Conservation (phyloP, 2,888 invertebrate genomes). For the Perdita meconis region DNA sequence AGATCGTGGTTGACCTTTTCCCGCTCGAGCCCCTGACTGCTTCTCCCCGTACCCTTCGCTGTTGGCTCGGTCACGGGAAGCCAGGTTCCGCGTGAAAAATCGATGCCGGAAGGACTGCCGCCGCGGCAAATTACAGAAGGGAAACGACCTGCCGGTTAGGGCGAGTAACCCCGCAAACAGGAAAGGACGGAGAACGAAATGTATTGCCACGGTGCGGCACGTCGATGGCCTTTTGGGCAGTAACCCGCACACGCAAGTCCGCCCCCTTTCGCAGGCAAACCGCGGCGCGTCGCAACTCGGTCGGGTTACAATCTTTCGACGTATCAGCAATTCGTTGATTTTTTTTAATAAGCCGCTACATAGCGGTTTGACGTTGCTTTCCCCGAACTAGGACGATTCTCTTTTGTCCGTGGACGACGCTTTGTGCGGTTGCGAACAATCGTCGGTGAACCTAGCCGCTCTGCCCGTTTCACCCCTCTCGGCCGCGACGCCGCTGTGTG, state of each 20-base stretch:
- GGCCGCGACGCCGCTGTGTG: too few species aligned
- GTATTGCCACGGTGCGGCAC: background rate
- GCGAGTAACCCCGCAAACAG: slow-evolving; percentile 28
- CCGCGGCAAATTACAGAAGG: slow-evolving; percentile 55
- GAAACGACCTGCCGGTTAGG: slow-evolving; percentile 40
- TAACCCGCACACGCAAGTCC: background rate
- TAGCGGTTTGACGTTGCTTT: background rate
- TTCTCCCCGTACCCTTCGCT: slow-evolving; percentile 47
- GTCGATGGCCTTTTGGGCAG: slow-evolving; percentile 2
- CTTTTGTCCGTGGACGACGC: slow-evolving; percentile 35
- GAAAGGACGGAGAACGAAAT: background rate
- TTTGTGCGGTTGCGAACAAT: slow-evolving; percentile 61
- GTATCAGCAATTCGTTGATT: background rate
- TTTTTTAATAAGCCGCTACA: background rate
- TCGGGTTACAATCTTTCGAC: background rate
- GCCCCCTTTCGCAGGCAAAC: too few species aligned
- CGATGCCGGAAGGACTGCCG: slow-evolving; percentile 67
- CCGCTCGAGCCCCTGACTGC: slow-evolving; percentile 61
- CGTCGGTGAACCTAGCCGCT: slow-evolving; percentile 37
- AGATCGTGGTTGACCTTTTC: slow-evolving; percentile 69
- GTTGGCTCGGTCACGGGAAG: slow-evolving; percentile 60
- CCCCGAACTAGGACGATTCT: background rate
- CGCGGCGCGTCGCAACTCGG: background rate
- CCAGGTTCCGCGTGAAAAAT: slow-evolving; percentile 68
- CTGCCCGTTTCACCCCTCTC: background rate